Evolutionary conservation across 2,888 invertebrate species (phyloP).

Genomic region (Limnephilus auricula): DNA sequence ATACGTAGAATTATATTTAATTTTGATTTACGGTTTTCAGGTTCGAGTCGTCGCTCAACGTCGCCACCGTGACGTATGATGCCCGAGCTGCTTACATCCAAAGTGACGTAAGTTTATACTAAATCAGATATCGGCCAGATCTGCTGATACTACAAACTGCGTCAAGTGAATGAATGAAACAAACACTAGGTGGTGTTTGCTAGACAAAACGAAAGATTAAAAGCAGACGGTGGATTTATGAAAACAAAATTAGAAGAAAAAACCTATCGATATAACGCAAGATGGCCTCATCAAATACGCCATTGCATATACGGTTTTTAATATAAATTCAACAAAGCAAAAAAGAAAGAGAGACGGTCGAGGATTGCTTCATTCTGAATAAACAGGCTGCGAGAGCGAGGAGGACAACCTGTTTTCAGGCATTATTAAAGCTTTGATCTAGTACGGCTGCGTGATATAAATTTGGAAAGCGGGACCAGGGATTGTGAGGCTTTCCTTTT

Average conservation of each 20-base stretch:
- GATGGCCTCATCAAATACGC: conserved; percentile 53
- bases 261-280: conserved; percentile 50
- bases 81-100: conserved; percentile 21
- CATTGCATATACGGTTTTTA: conserved; percentile 59
- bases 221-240: conserved; percentile 53
- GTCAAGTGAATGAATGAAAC: conserved; percentile 50
- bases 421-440: conserved; percentile 51
- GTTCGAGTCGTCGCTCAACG: conserved; percentile 53
- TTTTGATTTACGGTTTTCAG: conserved; percentile 58
- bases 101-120: conserved; percentile 41
- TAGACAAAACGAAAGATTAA: conserved; percentile 58
- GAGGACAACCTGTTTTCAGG: conserved; percentile 23
- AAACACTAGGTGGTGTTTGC: conserved; percentile 26
- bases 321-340: conserved; percentile 49
- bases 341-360: background rate
- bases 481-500: conserved; percentile 55
- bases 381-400: conserved; percentile 35
- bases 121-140: conserved; percentile 36
- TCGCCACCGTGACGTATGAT: conserved; percentile 46
- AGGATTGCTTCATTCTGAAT: conserved; percentile 19
- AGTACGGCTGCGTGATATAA: conserved; percentile 51
- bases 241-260: conserved; percentile 52
- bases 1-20: conserved; percentile 47
- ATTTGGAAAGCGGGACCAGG: conserved; percentile 53
- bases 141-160: conserved; percentile 35